Conservation (phyloP, 2,888 invertebrate species). For the Apocheima hispidaria region DNA sequence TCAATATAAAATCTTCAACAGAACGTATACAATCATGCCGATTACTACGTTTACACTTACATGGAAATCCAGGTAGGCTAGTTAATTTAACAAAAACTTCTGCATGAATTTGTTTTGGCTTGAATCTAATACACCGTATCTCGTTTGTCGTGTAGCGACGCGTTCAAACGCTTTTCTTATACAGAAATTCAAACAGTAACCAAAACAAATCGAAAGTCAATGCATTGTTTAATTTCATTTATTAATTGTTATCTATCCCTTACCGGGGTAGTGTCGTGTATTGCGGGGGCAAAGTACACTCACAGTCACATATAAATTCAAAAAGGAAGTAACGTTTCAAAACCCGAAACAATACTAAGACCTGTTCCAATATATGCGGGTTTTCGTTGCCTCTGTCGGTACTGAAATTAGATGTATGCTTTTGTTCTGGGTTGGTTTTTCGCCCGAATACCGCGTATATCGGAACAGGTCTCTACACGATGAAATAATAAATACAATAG, state of each 20-base stretch:
- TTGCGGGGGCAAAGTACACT: constrained; percentile 75
- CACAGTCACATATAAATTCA: constrained; percentile 79
- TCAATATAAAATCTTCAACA: constrained; percentile 33
- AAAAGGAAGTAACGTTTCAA: constrained; percentile 80
- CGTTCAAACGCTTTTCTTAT: too few relatives aligned
- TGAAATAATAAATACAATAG: constrained; percentile 59
- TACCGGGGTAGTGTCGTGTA: constrained; percentile 68
- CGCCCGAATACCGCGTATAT: constrained; percentile 1
- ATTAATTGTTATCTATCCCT: constrained; percentile 81
- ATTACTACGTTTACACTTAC: constrained; percentile 60
- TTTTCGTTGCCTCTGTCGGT: background rate
- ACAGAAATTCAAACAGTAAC: constrained; percentile 7
- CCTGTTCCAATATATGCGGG: background rate
- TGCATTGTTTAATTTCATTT: constrained; percentile 61
- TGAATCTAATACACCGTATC: too few relatives aligned
- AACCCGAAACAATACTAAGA: constrained; percentile 68
- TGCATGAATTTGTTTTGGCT: constrained; percentile 26
- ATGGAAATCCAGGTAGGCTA: constrained; percentile 67
- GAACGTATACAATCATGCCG: constrained; percentile 40
- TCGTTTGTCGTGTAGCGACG: too few relatives aligned
- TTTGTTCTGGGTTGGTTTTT: too few relatives aligned
- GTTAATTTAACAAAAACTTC: background rate
- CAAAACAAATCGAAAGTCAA: background rate
- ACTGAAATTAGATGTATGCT: too few relatives aligned
- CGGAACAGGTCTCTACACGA: constrained; percentile 21